Evolutionary conservation across 1,140 invertebrate genomes (phyloP).

Genomic region (Samia ricini): DNA sequence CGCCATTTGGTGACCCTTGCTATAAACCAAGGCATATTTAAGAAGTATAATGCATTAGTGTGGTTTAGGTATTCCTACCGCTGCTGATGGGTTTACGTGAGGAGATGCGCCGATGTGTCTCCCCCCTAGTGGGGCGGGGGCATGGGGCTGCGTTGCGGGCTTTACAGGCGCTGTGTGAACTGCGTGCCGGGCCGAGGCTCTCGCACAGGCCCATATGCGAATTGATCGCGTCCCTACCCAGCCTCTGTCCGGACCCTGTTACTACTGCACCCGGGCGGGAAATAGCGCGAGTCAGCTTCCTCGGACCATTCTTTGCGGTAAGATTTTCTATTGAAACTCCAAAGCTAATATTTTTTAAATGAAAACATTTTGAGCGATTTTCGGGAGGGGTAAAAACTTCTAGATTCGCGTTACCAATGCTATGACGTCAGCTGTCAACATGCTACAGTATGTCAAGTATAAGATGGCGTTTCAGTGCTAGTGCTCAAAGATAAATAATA

Average conservation of each 20-base stretch:
- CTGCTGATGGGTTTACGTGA: conserved; percentile 68
- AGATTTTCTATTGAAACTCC: conserved; percentile 62
- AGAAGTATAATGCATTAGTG: not conserved
- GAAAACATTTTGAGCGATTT: no score
- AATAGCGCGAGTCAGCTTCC: conserved; percentile 87
- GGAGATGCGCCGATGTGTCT: conserved; percentile 69
- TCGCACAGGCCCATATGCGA: conserved; percentile 85
- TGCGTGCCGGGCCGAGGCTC: conserved; percentile 57
- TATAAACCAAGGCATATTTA: no score
- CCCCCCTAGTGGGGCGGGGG: conserved; percentile 48
- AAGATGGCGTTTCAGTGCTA: no score
- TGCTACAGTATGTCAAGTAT: no score
- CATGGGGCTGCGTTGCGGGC: conserved; percentile 63
- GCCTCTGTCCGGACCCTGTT: conserved; percentile 87
- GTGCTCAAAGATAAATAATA: no score
- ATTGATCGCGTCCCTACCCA: conserved; percentile 84
- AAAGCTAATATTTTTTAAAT: no score
- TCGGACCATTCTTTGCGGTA: conserved; percentile 93
- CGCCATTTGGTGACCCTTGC: no score
- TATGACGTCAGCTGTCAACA: no score
- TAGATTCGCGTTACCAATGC: no score
- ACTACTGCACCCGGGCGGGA: conserved; percentile 88
- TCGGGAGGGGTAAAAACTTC: no score
- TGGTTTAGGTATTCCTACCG: conserved; percentile 58
- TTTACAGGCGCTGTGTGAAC: conserved; percentile 60